phyloP scores from a whole-genome alignment of 2,888 invertebrate genomes.

The Heliconius ismenius region DNA sequence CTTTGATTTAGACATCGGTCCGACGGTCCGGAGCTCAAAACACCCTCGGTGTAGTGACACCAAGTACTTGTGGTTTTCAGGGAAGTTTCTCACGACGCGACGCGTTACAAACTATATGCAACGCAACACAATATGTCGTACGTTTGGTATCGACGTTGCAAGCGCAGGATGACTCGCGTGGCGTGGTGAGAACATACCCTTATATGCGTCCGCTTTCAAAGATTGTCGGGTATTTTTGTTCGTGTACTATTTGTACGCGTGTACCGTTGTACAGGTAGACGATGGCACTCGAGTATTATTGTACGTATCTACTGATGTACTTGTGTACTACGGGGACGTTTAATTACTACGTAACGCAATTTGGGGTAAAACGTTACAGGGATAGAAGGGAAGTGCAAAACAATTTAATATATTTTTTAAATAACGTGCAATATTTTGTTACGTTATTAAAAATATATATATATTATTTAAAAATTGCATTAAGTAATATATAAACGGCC shows the following conservation, averaged over 20 bases:
- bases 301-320: not conserved
- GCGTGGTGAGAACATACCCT: conserved; percentile 52
- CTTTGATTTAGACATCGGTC: conserved; percentile 40
- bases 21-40: conserved; percentile 3
- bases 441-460: too few species aligned
- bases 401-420: too few species aligned
- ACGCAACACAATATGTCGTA: conserved; percentile 51
- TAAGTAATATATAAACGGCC: too few species aligned
- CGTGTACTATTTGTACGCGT: conserved; percentile 12
- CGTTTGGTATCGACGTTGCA: conserved; percentile 51
- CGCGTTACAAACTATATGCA: conserved; percentile 51
- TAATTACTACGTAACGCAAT: not conserved
- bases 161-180: conserved; percentile 51
- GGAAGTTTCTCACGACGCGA: conserved; percentile 53
- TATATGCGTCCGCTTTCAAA: conserved; percentile 47
- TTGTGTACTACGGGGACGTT: not conserved
- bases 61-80: conserved; percentile 49
- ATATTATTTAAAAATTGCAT: not conserved
- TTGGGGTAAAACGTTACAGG: not conserved
- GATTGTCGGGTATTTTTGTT: not conserved
- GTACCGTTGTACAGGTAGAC: conserved; percentile 22
- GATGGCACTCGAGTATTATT: not conserved
- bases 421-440: too few species aligned
- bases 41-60: conserved; percentile 22
- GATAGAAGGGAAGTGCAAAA: not conserved